Conservation (phyloP, 2,797 vertebrate genomes). For the Brotogeris chrysoptera region DNA sequence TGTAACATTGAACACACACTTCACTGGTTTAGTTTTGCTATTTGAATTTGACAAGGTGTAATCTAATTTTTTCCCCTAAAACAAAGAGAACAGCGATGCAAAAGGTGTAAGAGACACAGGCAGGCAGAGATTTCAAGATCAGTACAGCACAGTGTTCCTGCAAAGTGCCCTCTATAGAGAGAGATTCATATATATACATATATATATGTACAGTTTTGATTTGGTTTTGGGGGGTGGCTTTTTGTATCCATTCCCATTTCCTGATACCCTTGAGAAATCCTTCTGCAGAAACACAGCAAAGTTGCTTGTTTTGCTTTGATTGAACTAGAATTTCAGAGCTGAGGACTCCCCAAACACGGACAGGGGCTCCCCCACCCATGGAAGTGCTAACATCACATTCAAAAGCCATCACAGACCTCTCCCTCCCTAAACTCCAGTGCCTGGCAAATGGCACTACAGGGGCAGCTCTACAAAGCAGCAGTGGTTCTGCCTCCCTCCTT, state of each 20-base stretch:
- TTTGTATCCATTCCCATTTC: conserved; percentile 38
- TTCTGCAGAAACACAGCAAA: conserved; percentile 73
- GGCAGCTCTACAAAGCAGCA: not conserved
- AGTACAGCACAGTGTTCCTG: conserved; percentile 82
- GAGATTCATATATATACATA: conserved; percentile 27
- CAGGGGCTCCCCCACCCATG: conserved; percentile 13
- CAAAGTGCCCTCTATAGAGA: conserved; percentile 59
- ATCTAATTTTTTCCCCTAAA: conserved; percentile 85
- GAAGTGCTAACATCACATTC: not conserved
- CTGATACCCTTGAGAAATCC: conserved; percentile 55
- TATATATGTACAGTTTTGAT: not conserved
- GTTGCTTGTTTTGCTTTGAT: not conserved
- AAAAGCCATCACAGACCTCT: not conserved
- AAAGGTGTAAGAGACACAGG: conserved; percentile 78
- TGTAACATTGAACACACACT: not conserved
- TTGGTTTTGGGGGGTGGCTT: conserved; percentile 34
- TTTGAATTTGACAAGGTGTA: conserved; percentile 87
- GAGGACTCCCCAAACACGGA: conserved; percentile 42
- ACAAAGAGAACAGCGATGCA: conserved; percentile 75
- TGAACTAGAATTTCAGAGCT: conserved; percentile 60
- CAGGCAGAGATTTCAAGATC: conserved; percentile 73
- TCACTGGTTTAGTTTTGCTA: not conserved
- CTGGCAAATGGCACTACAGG: not conserved
- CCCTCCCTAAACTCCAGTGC: not conserved
- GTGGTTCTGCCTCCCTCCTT: not conserved